phyloP scores from a whole-genome alignment of 2,113 vertebrate species.

The Galeopterus variegatus region DNA sequence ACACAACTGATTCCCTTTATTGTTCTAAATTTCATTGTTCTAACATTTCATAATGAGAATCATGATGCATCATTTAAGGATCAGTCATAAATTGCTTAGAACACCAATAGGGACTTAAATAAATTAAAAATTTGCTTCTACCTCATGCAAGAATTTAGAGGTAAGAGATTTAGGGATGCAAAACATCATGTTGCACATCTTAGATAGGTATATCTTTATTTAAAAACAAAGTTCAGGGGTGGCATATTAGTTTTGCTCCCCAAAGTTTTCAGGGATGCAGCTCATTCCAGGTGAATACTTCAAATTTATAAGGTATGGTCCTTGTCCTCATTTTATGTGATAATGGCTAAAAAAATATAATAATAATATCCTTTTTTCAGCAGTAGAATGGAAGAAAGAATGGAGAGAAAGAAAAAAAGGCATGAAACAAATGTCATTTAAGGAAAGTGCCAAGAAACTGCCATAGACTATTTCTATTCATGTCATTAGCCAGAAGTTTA shows the following conservation, averaged over 20 bases:
- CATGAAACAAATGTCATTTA: not conserved
- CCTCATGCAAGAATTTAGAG: not conserved
- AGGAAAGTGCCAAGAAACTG: not conserved
- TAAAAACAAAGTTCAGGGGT: not conserved
- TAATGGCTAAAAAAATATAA: not conserved
- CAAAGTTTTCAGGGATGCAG: not conserved
- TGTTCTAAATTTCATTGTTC: not conserved
- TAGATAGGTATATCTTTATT: not conserved
- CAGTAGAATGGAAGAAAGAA: not conserved
- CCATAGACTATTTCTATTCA: not conserved
- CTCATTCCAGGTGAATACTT: not conserved
- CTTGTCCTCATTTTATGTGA: not conserved
- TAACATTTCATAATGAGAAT: constrained; percentile 18
- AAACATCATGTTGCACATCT: not conserved
- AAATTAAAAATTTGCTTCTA: constrained; percentile 7
- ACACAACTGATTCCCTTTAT: not conserved
- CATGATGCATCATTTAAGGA: not conserved
- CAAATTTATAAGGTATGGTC: not conserved
- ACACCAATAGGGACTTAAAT: not conserved
- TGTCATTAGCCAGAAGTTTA: not conserved
- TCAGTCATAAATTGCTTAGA: not conserved
- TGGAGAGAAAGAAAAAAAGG: not conserved
- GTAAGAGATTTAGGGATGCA: not conserved
- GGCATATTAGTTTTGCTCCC: not conserved
- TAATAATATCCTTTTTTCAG: not conserved